Conservation (phyloP, 30 jellyfish, hydroid and myxozoan genomes). For the Nemopilema nomurai region DNA sequence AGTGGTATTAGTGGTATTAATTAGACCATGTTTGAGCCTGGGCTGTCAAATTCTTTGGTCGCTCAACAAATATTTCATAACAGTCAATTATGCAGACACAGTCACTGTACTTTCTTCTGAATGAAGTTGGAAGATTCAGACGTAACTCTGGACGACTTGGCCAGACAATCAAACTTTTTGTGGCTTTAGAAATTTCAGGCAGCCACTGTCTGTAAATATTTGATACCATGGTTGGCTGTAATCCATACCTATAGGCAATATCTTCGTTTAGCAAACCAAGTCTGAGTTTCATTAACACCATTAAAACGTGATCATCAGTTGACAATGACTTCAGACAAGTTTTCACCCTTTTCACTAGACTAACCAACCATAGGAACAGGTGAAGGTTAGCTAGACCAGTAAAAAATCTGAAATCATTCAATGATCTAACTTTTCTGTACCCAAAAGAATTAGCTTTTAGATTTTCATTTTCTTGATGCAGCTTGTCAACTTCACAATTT, state of each 20-base stretch:
- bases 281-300: slow-evolving; percentile 45
- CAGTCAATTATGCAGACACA: slow-evolving; percentile 68
- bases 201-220: slow-evolving; percentile 23
- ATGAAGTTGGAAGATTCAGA: slow-evolving; percentile 30
- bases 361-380: slow-evolving; percentile 27
- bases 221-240: slow-evolving; percentile 1
- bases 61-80: slow-evolving; percentile 46
- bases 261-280: slow-evolving; percentile 43
- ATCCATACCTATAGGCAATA: slow-evolving; percentile 33
- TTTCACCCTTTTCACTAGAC: slow-evolving; percentile 19
- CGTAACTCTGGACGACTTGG: slow-evolving; percentile 42
- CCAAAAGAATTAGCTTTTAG: background rate
- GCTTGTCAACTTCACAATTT: background rate
- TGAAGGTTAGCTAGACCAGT: slow-evolving; percentile 37
- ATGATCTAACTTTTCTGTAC: background rate
- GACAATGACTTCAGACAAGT: background rate
- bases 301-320: slow-evolving; percentile 20
- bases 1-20: slow-evolving; percentile 29
- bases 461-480: background rate
- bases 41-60: slow-evolving; percentile 5
- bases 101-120: slow-evolving; percentile 19
- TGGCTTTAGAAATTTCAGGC: background rate
- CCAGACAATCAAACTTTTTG: slow-evolving; percentile 34
- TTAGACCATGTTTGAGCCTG: slow-evolving; percentile 40
- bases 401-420: slow-evolving; percentile 13